A percentile compares a stretch with the other conserved stretches of the same genome.
phyloP scores from a whole-genome alignment of 2,888 invertebrate genomes.

The Noctuana brunneofusca region DNA sequence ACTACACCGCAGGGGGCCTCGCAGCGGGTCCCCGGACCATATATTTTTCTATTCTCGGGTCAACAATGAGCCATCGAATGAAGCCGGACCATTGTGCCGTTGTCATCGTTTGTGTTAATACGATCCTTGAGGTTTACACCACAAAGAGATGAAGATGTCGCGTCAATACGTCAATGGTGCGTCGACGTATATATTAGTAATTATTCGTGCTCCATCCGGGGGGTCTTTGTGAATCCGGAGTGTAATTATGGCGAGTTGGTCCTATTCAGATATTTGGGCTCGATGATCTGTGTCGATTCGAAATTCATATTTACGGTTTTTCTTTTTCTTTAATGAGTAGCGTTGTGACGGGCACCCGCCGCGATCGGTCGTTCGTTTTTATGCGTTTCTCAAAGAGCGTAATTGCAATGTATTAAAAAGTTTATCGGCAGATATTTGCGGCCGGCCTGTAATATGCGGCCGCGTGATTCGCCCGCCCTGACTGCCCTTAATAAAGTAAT shows the following conservation, averaged over 20 bases:
- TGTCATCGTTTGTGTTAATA: constrained; percentile 82
- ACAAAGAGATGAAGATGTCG: constrained; percentile 78
- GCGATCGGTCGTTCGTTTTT: constrained; percentile 63
- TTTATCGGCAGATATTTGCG: constrained; percentile 66
- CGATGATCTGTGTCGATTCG: constrained; percentile 56
- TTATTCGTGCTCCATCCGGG: constrained; percentile 71
- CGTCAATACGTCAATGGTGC: constrained; percentile 73
- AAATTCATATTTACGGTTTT: constrained; percentile 58
- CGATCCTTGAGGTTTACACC: constrained; percentile 80
- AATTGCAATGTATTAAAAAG: constrained; percentile 76
- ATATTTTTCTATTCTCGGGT: constrained; percentile 76
- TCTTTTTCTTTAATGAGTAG: constrained; percentile 55
- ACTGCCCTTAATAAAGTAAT: constrained; percentile 80
- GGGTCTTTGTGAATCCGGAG: constrained; percentile 65
- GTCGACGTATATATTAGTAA: constrained; percentile 80
- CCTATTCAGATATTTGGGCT: constrained; percentile 56
- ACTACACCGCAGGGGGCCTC: constrained; percentile 70
- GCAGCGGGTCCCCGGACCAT: constrained; percentile 68
- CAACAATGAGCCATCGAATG: constrained; percentile 73
- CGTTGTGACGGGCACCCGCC: constrained; percentile 61
- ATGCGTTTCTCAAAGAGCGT: constrained; percentile 69
- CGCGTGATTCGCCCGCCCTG: constrained; percentile 68
- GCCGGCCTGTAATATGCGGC: constrained; percentile 56
- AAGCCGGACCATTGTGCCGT: constrained; percentile 69
- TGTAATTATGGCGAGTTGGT: constrained; percentile 61